Evolutionary conservation across 2,113 vertebrate genomes (phyloP).

Genomic region (Pogona vitticeps): DNA sequence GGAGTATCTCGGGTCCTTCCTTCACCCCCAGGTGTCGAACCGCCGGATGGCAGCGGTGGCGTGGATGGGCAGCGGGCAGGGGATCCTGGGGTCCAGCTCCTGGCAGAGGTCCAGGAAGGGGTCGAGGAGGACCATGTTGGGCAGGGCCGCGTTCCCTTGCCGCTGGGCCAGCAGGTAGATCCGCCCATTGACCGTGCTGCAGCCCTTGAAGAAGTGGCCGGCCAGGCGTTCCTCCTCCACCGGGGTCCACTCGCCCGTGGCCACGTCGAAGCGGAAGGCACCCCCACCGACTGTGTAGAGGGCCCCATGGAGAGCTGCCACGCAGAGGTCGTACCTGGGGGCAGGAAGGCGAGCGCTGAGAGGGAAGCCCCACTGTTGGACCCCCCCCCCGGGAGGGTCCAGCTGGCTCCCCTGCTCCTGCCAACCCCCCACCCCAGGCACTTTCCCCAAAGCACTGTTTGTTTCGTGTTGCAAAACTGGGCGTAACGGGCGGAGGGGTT

Average conservation of each 20-base stretch:
- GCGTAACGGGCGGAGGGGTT: too few species aligned
- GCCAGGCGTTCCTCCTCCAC: conserved; percentile 81
- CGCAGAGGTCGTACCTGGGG: conserved; percentile 86
- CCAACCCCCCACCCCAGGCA: neutral
- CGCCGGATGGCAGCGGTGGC: conserved; percentile 79
- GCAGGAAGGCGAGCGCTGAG: neutral
- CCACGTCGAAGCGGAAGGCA: conserved; percentile 81
- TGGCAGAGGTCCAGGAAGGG: conserved; percentile 83
- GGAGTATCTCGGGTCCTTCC: neutral
- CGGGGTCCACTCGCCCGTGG: conserved; percentile 84
- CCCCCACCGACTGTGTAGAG: conserved; percentile 88
- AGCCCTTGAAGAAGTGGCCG: conserved; percentile 86
- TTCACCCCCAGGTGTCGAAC: conserved; percentile 18
- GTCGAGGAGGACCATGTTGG: conserved; percentile 83
- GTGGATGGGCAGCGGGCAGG: conserved; percentile 84
- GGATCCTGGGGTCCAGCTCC: conserved; percentile 77
- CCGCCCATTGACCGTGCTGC: conserved; percentile 79
- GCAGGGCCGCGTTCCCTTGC: conserved; percentile 76
- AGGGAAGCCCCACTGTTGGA: too few species aligned
- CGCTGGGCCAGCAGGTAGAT: conserved; percentile 86
- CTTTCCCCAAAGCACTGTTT: too few species aligned
- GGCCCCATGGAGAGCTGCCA: conserved; percentile 83
- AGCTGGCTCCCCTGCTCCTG: too few species aligned
- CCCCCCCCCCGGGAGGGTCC: too few species aligned
- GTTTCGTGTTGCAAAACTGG: too few species aligned